Evolutionary conservation across 2,797 vertebrate genomes (phyloP).

Genomic region (Mus spretus): DNA sequence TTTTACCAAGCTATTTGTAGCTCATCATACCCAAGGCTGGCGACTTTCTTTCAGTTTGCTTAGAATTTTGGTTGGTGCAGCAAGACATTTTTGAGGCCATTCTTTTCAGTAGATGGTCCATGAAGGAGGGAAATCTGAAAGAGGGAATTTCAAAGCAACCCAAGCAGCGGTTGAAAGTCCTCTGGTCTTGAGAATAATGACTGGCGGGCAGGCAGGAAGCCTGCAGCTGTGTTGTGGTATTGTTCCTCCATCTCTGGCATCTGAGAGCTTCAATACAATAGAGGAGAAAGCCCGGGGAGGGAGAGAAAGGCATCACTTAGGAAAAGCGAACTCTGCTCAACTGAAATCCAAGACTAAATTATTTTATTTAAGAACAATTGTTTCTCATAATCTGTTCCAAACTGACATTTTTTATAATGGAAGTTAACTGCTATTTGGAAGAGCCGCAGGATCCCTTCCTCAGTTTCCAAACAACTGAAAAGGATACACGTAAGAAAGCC

Average conservation of each 20-base stretch:
- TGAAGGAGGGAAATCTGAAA: conserved; percentile 81
- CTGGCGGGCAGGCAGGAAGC: conserved; percentile 83
- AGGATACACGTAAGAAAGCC: background rate
- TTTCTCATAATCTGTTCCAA: conserved; percentile 63
- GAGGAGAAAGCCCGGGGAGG: conserved; percentile 74
- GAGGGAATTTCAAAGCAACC: conserved; percentile 82
- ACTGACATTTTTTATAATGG: conserved; percentile 73
- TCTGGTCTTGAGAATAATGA: conserved; percentile 81
- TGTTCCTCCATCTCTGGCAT: conserved; percentile 75
- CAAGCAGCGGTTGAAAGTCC: conserved; percentile 79
- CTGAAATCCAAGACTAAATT: conserved; percentile 63
- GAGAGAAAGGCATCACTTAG: conserved; percentile 64
- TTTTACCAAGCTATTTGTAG: conserved; percentile 59
- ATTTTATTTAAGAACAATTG: conserved; percentile 72
- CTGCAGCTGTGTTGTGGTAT: conserved; percentile 76
- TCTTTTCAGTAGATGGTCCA: conserved; percentile 79
- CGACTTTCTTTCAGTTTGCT: conserved; percentile 72
- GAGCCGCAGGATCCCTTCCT: background rate
- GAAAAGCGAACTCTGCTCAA: conserved; percentile 46
- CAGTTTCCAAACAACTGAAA: conserved; percentile 66
- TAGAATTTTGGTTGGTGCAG: conserved; percentile 71
- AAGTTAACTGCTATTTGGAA: conserved; percentile 62
- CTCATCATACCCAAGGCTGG: conserved; percentile 39
- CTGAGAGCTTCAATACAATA: conserved; percentile 78
- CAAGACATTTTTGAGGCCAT: conserved; percentile 76